Conservation (phyloP, 2,113 vertebrate species). For the Cairina moschata region DNA sequence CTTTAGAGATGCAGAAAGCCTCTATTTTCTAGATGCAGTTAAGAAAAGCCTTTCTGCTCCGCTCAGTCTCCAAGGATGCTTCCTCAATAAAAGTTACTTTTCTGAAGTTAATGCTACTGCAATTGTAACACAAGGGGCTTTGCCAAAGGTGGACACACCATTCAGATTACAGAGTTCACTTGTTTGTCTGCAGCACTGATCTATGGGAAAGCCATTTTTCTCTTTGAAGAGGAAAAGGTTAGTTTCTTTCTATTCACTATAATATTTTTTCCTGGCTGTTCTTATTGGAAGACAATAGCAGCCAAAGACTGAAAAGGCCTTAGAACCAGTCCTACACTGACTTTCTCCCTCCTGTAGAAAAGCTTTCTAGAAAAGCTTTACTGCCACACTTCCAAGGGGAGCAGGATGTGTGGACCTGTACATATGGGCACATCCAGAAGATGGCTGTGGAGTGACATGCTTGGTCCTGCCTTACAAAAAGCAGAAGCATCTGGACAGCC, state of each 20-base stretch:
- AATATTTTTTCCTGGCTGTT: background rate
- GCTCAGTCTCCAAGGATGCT: background rate
- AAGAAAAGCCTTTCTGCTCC: background rate
- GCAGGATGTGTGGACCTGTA: background rate
- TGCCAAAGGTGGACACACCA: background rate
- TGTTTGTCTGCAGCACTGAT: background rate
- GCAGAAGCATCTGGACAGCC: background rate
- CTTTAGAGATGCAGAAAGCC: background rate
- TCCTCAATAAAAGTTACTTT: background rate
- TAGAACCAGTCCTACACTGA: background rate
- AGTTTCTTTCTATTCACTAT: background rate
- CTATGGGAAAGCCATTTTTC: background rate
- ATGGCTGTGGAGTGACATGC: background rate
- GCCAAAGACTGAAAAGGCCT: background rate
- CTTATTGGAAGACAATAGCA: background rate
- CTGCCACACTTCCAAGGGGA: accelerated
- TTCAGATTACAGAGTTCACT: background rate
- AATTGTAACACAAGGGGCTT: background rate
- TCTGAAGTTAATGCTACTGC: background rate
- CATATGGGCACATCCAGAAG: background rate
- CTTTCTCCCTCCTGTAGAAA: background rate
- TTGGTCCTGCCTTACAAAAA: background rate
- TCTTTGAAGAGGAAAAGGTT: background rate
- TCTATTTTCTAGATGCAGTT: background rate
- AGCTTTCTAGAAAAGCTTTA: background rate